Evolutionary conservation across 2,888 invertebrate species (phyloP).

Genomic region (Amphimallon solstitiale): DNA sequence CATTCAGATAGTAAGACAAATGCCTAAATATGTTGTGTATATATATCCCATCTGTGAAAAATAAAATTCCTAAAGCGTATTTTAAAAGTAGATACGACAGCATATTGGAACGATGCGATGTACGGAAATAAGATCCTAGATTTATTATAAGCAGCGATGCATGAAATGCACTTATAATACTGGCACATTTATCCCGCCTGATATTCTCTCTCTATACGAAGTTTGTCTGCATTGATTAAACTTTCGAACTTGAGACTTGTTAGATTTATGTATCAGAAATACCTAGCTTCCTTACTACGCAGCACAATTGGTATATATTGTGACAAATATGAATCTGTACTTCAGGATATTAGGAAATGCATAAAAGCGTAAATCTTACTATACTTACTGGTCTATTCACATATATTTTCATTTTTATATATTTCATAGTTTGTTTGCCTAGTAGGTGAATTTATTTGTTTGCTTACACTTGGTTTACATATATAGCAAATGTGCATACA

Average conservation of each 20-base stretch:
- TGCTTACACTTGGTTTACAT: no score
- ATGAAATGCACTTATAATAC: constrained; percentile 12
- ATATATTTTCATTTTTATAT: no score
- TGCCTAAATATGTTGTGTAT: no score
- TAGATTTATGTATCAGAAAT: constrained; percentile 1
- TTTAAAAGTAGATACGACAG: not conserved
- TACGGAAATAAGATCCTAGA: constrained; percentile 2
- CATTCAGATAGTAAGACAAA: no score
- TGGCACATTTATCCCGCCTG: constrained; percentile 10
- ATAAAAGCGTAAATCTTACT: no score
- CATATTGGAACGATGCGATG: not conserved
- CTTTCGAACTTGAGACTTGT: constrained; percentile 6
- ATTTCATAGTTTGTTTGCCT: no score
- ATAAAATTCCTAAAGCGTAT: not conserved
- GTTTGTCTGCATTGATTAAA: constrained; percentile 11
- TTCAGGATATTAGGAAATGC: no score
- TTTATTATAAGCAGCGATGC: constrained; percentile 14
- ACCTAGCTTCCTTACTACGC: not conserved
- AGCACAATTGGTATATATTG: not conserved
- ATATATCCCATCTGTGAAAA: no score
- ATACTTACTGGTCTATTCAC: no score
- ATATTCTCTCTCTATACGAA: not conserved
- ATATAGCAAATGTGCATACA: no score
- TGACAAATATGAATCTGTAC: no score
- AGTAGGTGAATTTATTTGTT: no score